These are phyloP conservation scores for Osmerus mordax DNA, from an alignment of 2,113 vertebrate genomes.

Conservation along the genomic window DNA sequence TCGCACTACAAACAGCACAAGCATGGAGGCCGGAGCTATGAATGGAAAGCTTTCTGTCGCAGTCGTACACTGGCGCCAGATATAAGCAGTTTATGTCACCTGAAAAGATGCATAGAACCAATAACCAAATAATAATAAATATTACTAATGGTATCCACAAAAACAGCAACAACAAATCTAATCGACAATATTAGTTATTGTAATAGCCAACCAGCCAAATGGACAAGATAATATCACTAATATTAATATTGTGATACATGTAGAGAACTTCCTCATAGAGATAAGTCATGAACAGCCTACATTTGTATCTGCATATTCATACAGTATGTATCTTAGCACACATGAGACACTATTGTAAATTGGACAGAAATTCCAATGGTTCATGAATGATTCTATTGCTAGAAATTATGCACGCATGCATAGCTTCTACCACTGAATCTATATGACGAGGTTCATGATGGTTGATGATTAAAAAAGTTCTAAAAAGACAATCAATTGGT, in stretches of 20 bases:
- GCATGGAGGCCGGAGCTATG: conserved; percentile 17
- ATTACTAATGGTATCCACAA: too few relatives aligned
- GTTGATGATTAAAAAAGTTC: not conserved
- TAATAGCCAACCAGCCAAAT: too few relatives aligned
- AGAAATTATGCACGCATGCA: conserved; percentile 14
- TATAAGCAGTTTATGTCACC: conserved; percentile 5
- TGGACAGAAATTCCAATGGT: not conserved
- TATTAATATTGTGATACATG: too few relatives aligned
- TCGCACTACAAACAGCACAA: conserved; percentile 28
- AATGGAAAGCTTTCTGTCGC: conserved; percentile 10
- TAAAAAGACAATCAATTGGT: not conserved
- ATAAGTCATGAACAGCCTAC: too few relatives aligned
- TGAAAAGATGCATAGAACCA: not conserved
- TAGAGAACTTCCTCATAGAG: too few relatives aligned
- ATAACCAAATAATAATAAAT: too few relatives aligned
- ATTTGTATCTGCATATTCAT: not conserved
- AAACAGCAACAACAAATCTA: too few relatives aligned
- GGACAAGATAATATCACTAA: too few relatives aligned
- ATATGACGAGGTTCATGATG: conserved; percentile 4
- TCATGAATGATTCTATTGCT: conserved; percentile 16
- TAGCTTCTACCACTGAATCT: conserved; percentile 17
- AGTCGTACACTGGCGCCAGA: not conserved
- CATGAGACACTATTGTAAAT: too few relatives aligned
- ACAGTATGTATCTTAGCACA: not conserved
- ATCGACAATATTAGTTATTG: too few relatives aligned